Base-by-base conservation (phyloP, 1,140 invertebrate species). In the Drosophila pachea region DNA sequence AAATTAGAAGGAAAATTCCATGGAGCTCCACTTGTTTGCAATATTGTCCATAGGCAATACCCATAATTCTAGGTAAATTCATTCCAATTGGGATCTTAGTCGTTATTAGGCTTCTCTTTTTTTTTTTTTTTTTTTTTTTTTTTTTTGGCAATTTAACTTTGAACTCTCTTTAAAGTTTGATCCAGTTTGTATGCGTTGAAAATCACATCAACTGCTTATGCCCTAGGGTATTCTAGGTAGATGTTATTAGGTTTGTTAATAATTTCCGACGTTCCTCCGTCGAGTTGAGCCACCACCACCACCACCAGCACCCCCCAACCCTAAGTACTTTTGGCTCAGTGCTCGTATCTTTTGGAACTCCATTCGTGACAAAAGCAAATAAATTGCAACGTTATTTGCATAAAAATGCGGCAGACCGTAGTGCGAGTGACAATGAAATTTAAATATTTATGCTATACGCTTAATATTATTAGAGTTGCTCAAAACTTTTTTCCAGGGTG, bases 371-470 rank as follows among this genome's bases (percentile, higher is more conserved):
- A 86, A 86, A 86, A 68, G 64, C 74, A 84, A 75, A 86, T 86
- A 86, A 77, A 86, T 86, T 86, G 82, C 79, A 62, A 59, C 64
- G 52, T 54, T 86, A 86, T 86, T 86, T 86, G 81, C 81, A 86
- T 86, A 86, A 86, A 86, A 86, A 77, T 77, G 76, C 64, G 77
- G 48, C 48, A 40, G 43, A 63, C 52, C 66, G 43, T 68, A 68
- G 77, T 81, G 79, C 76, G 79, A 84, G 82, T 86, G 81, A 86
- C 81, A 86, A 86, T 86, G 81, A 86, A 86, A 86, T 86, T 86
- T 86, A 86, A 86, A 86, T 86, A 86, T 86, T 86, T 86, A 86
- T 86, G 82, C 82, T 74, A 86, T 86, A 86, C 81, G 81, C 82
- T 86, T 86, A 86, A 86, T 86, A 77, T 77, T 86, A 86, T 86